Evolutionary conservation across 2,888 invertebrate genomes (phyloP).

Genomic region (Euzetes globulus): DNA sequence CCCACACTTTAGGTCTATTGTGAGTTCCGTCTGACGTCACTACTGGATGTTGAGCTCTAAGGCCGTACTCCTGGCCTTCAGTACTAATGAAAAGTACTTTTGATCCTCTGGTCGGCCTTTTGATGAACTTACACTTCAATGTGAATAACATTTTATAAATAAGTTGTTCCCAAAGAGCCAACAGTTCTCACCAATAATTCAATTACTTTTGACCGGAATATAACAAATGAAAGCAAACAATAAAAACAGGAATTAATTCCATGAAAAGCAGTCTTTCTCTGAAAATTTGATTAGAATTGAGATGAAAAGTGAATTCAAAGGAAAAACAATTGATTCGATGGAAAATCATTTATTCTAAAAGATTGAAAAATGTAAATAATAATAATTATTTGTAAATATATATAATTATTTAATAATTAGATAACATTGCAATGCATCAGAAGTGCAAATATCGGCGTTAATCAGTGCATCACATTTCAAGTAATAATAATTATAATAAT

Average conservation of each 20-base stretch:
- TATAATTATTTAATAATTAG: neutral
- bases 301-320: neutral
- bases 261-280: no score
- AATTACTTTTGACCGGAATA: no score
- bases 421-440: constrained; percentile 10
- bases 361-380: constrained; percentile 14
- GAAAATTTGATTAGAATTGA: neutral
- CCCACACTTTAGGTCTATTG: neutral
- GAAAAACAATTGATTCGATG: neutral
- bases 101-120: neutral
- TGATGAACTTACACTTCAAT: neutral
- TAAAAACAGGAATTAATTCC: no score
- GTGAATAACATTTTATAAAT: neutral
- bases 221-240: no score
- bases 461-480: constrained; percentile 12
- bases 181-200: no score
- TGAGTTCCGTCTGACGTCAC: neutral
- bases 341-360: neutral
- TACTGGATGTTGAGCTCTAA: neutral
- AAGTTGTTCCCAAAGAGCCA: neutral
- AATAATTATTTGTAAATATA: no score
- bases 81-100: neutral
- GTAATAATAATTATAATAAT: constrained; percentile 5
- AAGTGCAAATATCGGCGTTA: constrained; percentile 12
- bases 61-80: neutral